Conservation (phyloP, 2,113 vertebrate species). For the Mola mola region DNA sequence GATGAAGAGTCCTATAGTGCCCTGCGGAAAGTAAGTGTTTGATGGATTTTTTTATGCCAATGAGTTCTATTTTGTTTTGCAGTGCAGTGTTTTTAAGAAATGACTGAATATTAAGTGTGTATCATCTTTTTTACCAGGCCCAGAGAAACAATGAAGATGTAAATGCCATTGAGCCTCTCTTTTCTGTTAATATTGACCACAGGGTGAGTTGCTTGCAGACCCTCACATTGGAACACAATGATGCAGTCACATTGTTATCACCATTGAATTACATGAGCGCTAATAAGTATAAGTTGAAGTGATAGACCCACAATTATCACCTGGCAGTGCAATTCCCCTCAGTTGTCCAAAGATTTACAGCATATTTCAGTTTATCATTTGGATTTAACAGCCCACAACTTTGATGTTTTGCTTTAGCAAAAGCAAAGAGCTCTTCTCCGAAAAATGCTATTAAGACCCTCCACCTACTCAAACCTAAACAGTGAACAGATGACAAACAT, state of each 20-base stretch:
- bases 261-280: background rate
- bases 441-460: too few species aligned
- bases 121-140: constrained; percentile 76
- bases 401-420: background rate
- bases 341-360: background rate
- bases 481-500: too few species aligned
- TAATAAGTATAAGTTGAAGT: background rate
- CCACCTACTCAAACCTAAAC: too few species aligned
- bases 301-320: too few species aligned
- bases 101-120: background rate
- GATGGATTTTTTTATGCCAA: background rate
- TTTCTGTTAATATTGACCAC: constrained; percentile 90
- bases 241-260: background rate
- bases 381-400: background rate
- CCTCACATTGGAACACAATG: background rate
- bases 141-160: constrained; percentile 93
- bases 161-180: constrained; percentile 87
- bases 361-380: background rate
- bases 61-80: background rate
- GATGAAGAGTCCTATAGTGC: constrained; percentile 92
- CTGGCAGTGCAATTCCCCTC: background rate
- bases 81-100: background rate
- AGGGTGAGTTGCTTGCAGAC: constrained; percentile 79
- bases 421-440: too few species aligned
- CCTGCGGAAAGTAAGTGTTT: constrained; percentile 83